phyloP scores from a whole-genome alignment of 2,797 vertebrate species.

The Tarsius wallacei region DNA sequence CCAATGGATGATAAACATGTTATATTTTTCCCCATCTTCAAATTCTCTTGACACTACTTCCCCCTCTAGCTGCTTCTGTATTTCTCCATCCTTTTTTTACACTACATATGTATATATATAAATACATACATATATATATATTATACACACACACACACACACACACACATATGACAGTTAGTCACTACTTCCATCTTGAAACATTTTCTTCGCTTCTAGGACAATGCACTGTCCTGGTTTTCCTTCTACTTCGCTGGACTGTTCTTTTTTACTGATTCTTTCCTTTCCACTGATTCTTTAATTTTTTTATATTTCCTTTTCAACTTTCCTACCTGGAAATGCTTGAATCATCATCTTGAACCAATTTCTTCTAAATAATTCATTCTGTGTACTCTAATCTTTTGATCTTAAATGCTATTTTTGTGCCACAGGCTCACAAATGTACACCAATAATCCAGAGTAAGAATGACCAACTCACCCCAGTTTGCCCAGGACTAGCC shows the following conservation, averaged over 20 bases:
- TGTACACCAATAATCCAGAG: neutral
- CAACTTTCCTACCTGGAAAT: neutral
- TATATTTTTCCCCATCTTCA: neutral
- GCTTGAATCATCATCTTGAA: neutral
- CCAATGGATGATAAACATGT: neutral
- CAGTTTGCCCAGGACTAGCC: neutral
- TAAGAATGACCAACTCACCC: neutral
- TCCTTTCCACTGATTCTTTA: too few species aligned
- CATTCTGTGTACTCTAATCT: neutral
- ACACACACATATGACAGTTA: too few species aligned
- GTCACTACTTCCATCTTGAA: neutral
- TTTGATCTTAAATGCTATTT: neutral
- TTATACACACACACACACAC: too few species aligned
- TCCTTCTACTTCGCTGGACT: neutral
- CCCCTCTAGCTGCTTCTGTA: neutral
- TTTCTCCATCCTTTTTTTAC: neutral
- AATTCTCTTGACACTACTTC: neutral
- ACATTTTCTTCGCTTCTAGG: neutral
- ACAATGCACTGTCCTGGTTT: neutral
- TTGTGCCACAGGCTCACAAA: neutral
- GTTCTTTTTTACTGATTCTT: neutral
- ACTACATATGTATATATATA: too few species aligned
- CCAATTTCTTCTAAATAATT: neutral
- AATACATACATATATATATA: too few species aligned
- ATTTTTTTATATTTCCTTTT: too few species aligned